Evolutionary conservation across 2,888 invertebrate genomes (phyloP).

Genomic region (Geophilus truncorum): DNA sequence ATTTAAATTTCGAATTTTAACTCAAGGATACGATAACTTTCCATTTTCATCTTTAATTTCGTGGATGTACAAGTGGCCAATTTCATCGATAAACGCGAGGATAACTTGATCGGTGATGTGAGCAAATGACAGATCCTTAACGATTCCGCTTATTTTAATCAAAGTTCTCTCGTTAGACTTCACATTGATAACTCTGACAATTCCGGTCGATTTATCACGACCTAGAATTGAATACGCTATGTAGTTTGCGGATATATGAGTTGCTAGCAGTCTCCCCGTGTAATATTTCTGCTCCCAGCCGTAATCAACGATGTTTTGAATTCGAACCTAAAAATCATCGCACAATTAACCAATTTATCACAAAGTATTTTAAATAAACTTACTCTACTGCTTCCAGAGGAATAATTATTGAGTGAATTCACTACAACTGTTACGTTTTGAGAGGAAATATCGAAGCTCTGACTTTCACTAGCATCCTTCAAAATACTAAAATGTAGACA

Average conservation of each 20-base stretch:
- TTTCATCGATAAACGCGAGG: constrained; percentile 80
- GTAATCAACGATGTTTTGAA: constrained; percentile 84
- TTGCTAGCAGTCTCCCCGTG: constrained; percentile 78
- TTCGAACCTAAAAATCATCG: constrained; percentile 61
- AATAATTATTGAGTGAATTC: constrained; percentile 41
- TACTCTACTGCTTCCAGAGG: constrained; percentile 48
- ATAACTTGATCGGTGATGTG: constrained; percentile 70
- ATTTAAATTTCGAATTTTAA: no score
- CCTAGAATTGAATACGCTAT: constrained; percentile 63
- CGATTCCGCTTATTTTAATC: constrained; percentile 77
- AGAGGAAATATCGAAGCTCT: constrained; percentile 56
- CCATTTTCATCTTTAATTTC: constrained; percentile 44
- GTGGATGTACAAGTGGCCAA: constrained; percentile 71
- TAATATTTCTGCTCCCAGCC: constrained; percentile 88
- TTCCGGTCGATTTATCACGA: constrained; percentile 48
- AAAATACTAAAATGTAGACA: constrained; percentile 44
- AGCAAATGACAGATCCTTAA: constrained; percentile 89
- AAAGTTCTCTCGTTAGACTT: constrained; percentile 69
- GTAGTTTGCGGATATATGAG: constrained; percentile 77
- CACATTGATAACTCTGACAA: constrained; percentile 77
- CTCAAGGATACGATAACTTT: constrained; percentile 47
- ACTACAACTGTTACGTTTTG: constrained; percentile 52
- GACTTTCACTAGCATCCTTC: constrained; percentile 57
- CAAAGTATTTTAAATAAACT: background rate
- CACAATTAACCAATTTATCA: background rate